Evolutionary conservation across 1,140 invertebrate species (phyloP).

Genomic region (Drosophila insularis): DNA sequence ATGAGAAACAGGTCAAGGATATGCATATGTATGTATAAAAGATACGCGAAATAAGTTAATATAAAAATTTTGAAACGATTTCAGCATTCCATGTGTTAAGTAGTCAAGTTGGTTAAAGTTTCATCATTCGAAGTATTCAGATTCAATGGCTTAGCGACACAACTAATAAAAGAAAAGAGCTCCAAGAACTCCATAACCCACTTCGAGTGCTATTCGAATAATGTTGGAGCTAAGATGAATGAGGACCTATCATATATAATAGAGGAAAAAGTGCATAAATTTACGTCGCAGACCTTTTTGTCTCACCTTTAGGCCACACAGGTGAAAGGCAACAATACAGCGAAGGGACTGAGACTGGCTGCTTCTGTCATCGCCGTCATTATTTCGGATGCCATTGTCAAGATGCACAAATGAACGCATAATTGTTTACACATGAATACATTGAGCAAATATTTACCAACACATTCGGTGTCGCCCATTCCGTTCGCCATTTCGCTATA

Average conservation of each 20-base stretch:
- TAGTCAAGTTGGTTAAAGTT: no score
- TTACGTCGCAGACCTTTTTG: neutral
- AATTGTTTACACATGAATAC: constrained; percentile 79
- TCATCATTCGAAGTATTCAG: no score
- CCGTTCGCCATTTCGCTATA: constrained; percentile 13
- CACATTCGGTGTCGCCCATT: constrained; percentile 39
- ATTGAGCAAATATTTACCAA: constrained; percentile 75
- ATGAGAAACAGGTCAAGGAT: constrained; percentile 68
- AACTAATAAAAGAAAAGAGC: no score
- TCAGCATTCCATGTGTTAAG: no score
- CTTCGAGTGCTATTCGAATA: no score
- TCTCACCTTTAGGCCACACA: neutral
- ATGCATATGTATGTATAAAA: constrained; percentile 62
- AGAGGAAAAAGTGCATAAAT: neutral
- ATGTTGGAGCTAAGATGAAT: no score
- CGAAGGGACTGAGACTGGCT: neutral
- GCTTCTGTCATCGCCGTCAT: constrained; percentile 1
- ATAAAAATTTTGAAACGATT: no score
- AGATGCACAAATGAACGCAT: constrained; percentile 77
- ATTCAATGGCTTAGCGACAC: no score
- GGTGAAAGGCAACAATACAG: neutral
- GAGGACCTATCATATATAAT: no score
- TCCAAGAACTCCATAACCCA: no score
- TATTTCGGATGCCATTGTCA: constrained; percentile 28
- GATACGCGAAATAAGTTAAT: constrained; percentile 34